Base-by-base conservation (phyloP, 2,888 invertebrate species). In the Eucriotettix oculatus region DNA sequence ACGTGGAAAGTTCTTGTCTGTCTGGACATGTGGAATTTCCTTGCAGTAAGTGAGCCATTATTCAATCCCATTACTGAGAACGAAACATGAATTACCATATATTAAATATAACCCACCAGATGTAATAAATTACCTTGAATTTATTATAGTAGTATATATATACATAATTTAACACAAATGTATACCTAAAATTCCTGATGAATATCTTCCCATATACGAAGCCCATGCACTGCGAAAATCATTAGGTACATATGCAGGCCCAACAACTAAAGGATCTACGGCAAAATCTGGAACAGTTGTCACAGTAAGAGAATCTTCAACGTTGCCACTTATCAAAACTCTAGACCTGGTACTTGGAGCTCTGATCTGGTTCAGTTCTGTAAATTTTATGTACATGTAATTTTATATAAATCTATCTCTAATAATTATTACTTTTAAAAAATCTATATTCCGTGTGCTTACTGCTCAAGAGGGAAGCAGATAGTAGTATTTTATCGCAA, bases 171-270 rank as follows among this genome's bases (percentile, higher is more conserved):
- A n/a, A n/a, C n/a, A n/a, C n/a, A n/a, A n/a, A n/a, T n/a, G n/a
- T n/a, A n/a, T 78, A 89, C 88, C 73, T 64, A 85, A 69, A 52
- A 93, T 79, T 54, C 93, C 93, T 68, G 87, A 87, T 14, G 83
- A 80, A 65, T 86, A 79, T 41, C 69, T 68, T 0, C 84, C 84
- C 57, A 90, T 71, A 65, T 75, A 69, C 57, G 83, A 81, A 0
- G 83, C 82, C 71, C 78, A 78, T 58, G 73, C 73, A 63, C 85
- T 76, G 62, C 76, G 78, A 53, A 92, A 73, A 71, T 92, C 90
- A 40, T 79, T 70, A 0, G 74, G 69, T 68, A 84, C 79, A 71
- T 90, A 91, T 62, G 87, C 76, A 0, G 87, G 85, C 0, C 93
- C 93, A 62, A 84, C 81, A 7, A 87, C 84, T 53, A 87, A 69